Evolutionary conservation across 1,140 invertebrate genomes (phyloP), one percentile per base, ranked within the genome.

Genomic region (Meteorus sp.): DNA sequence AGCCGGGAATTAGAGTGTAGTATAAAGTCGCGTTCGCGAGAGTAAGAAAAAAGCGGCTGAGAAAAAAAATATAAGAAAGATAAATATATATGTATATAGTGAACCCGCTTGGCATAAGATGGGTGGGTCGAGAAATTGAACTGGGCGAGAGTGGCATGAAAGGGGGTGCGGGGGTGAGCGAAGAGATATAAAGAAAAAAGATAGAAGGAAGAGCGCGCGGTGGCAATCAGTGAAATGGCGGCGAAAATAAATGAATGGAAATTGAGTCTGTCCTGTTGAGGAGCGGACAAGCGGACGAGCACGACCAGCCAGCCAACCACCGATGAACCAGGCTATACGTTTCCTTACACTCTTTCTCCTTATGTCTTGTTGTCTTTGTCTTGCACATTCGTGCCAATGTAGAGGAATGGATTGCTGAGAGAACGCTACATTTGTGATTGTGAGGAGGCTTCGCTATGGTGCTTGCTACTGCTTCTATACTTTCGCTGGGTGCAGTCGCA

Each of bases 201-300:
- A 59, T 57, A 57, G 62, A 60, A 51, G 59, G n/a, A 57, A 23
- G 19, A 37, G 39, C 41, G 23, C 35, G 55, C 51, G 59, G 63
- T 71, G 65, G 72, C 71, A 76, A 76, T 76, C 74, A 76, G 66
- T 67, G 74, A 73, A 76, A 74, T 76, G 74, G 72, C 72, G 68
- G 72, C 64, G 72, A 70, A 76, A 74, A 76, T 76, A 74, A 76
- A 76, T 74, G 72, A 76, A 74, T 76, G 74, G 72, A 76, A 76
- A 75, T 75, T 66, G 66, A 72, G 72, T 73, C 71, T 64, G 72
- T 73, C 69, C 69, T 59, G 60, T 68, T 52, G 53, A 55, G 56
- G 59, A 64, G 56, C 51, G 54, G 56, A 60, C 51, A 62, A 53
- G 37, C 39, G 27, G 56, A 45, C 56, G 55, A 39, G 15, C 52